These are phyloP conservation scores for Recurvirostra avosetta DNA, from an alignment of 2,113 vertebrate genomes.

Conservation along the genomic window DNA sequence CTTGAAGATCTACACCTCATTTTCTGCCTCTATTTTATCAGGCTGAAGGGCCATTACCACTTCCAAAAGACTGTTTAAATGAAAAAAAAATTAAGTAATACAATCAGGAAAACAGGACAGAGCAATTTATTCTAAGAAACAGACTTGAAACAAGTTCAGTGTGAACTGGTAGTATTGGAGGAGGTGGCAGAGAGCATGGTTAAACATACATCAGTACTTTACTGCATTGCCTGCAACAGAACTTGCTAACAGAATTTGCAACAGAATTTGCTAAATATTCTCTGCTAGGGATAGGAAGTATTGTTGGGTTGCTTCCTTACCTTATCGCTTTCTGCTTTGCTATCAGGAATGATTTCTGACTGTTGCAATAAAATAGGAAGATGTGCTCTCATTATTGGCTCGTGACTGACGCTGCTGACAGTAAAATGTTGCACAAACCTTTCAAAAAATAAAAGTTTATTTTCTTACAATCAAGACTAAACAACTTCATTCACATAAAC, in stretches of 20 bases:
- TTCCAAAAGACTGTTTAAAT: not conserved
- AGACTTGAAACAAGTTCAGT: not conserved
- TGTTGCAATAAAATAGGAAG: slow-evolving; percentile 81
- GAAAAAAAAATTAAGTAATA: not conserved
- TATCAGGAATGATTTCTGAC: slow-evolving; percentile 59
- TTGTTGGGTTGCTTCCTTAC: slow-evolving; percentile 59
- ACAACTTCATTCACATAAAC: not conserved
- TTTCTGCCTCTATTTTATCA: not conserved
- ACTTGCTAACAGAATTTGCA: not conserved
- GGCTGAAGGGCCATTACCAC: not conserved
- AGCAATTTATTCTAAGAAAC: not conserved
- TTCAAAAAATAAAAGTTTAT: not conserved
- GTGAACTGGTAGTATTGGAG: not conserved
- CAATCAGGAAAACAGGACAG: not conserved
- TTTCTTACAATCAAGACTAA: not conserved
- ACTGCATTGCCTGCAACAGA: not conserved
- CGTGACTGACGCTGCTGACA: slow-evolving; percentile 82
- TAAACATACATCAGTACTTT: not conserved
- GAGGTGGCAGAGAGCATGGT: not conserved
- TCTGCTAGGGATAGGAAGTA: accelerated
- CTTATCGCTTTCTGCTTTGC: slow-evolving; percentile 73
- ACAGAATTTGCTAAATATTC: not conserved
- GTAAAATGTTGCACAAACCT: slow-evolving; percentile 91
- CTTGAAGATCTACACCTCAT: not conserved
- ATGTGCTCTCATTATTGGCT: slow-evolving; percentile 83